Evolutionary conservation across 2,888 invertebrate genomes (phyloP).

Genomic region (Darwinula stevensoni): DNA sequence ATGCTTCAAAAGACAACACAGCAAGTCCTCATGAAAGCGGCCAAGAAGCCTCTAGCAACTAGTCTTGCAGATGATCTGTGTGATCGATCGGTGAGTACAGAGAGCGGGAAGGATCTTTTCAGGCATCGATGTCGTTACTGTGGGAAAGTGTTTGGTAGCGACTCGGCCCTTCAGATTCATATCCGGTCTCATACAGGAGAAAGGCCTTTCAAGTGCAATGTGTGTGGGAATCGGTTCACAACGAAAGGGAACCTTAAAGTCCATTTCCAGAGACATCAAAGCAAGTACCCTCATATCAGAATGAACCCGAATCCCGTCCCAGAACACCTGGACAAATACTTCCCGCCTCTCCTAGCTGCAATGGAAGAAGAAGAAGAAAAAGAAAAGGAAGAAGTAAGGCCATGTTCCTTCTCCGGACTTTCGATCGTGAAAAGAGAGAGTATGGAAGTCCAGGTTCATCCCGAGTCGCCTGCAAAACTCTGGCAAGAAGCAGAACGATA

Average conservation of each 20-base stretch:
- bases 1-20: constrained; percentile 77
- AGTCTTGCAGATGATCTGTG: constrained; percentile 56
- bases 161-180: constrained; percentile 89
- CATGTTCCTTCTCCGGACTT: too few relatives aligned
- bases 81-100: constrained; percentile 28
- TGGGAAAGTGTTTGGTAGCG: constrained; percentile 83
- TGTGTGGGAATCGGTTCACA: constrained; percentile 93
- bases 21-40: constrained; percentile 71
- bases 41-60: constrained; percentile 60
- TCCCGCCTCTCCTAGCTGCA: too few relatives aligned
- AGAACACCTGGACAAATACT: constrained; percentile 80
- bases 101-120: constrained; percentile 60
- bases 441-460: too few relatives aligned
- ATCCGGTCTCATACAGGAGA: constrained; percentile 91
- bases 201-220: constrained; percentile 92
- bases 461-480: too few relatives aligned
- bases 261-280: constrained; percentile 85
- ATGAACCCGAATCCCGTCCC: constrained; percentile 92
- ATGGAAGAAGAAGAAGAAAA: too few relatives aligned
- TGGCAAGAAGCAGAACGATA: too few relatives aligned
- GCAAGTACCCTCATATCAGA: constrained; percentile 76
- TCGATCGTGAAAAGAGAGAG: too few relatives aligned
- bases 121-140: constrained; percentile 83
- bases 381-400: too few relatives aligned
- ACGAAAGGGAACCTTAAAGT: constrained; percentile 99